These are phyloP conservation scores for Nanorana parkeri DNA, from an alignment of 2,113 vertebrate genomes.

Conservation along the genomic window DNA sequence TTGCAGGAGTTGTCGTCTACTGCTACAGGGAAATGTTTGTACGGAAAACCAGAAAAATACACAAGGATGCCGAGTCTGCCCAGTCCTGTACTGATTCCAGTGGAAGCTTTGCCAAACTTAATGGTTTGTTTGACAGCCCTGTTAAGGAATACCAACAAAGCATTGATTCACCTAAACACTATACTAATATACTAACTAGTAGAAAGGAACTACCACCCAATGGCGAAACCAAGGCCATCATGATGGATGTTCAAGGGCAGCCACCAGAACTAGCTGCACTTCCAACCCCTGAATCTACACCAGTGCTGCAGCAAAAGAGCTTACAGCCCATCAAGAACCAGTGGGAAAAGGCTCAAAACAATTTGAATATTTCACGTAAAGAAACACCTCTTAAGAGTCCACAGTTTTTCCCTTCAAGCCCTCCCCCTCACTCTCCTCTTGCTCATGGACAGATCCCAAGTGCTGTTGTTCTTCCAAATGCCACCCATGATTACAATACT, in stretches of 20 bases:
- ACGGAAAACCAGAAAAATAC: conserved; percentile 88
- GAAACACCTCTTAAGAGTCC: conserved; percentile 84
- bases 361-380: conserved; percentile 81
- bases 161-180: conserved; percentile 92
- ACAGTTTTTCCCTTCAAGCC: conserved; percentile 88
- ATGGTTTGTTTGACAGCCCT: conserved; percentile 93
- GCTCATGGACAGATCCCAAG: conserved; percentile 93
- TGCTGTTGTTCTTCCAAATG: conserved; percentile 95
- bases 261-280: conserved; percentile 93
- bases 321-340: conserved; percentile 91
- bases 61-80: conserved; percentile 91
- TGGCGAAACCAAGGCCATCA: conserved; percentile 87
- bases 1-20: conserved; percentile 94
- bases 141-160: conserved; percentile 95
- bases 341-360: conserved; percentile 83
- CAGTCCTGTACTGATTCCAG: conserved; percentile 93
- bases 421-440: conserved; percentile 84
- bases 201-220: conserved; percentile 85
- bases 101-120: conserved; percentile 93
- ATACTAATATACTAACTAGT: conserved; percentile 89
- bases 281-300: conserved; percentile 95
- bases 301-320: conserved; percentile 93
- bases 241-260: conserved; percentile 84
- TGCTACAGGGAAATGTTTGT: conserved; percentile 92
- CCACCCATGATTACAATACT: conserved; percentile 88